Conservation (phyloP, 2,888 invertebrate genomes). For the Thereva nobilitata region DNA sequence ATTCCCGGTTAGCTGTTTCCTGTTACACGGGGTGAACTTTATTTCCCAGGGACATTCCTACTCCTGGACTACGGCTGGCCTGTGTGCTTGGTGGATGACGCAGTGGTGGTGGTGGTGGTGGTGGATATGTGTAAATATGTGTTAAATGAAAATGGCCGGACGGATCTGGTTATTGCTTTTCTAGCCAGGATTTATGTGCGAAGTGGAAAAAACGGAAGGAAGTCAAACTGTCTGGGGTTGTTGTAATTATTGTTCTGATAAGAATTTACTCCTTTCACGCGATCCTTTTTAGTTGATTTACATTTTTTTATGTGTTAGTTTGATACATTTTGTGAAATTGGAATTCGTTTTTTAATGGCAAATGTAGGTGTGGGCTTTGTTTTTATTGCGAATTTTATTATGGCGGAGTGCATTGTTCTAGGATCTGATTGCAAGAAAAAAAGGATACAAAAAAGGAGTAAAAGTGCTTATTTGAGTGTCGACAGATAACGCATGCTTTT, state of each 20-base stretch:
- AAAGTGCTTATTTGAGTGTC: too few relatives aligned
- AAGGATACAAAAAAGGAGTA: too few relatives aligned
- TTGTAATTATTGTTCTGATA: conserved; percentile 35
- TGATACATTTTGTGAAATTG: too few relatives aligned
- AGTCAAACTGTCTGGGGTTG: conserved; percentile 35
- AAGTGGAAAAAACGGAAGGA: conserved; percentile 35
- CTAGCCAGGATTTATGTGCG: conserved; percentile 32
- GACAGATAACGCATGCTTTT: too few relatives aligned
- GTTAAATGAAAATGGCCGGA: conserved; percentile 36
- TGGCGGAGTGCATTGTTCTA: too few relatives aligned
- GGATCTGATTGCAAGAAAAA: too few relatives aligned
- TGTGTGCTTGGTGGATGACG: not conserved
- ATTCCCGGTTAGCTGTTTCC: conserved; percentile 40
- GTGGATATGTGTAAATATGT: conserved; percentile 21
- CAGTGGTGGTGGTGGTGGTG: not conserved
- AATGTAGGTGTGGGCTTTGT: too few relatives aligned
- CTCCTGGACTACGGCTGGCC: not conserved
- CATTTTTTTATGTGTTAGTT: too few relatives aligned
- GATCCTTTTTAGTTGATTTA: not conserved
- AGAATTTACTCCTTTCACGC: conserved; percentile 36
- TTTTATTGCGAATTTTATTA: too few relatives aligned
- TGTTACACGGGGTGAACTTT: conserved; percentile 35
- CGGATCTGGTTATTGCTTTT: conserved; percentile 36
- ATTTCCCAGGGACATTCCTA: conserved; percentile 30
- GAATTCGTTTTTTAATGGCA: too few relatives aligned